Percentiles rank a stretch among this genome's conserved stretches.
Evolutionary conservation across 2,888 invertebrate genomes (phyloP).

Genomic region (Eupithecia tripunctaria): DNA sequence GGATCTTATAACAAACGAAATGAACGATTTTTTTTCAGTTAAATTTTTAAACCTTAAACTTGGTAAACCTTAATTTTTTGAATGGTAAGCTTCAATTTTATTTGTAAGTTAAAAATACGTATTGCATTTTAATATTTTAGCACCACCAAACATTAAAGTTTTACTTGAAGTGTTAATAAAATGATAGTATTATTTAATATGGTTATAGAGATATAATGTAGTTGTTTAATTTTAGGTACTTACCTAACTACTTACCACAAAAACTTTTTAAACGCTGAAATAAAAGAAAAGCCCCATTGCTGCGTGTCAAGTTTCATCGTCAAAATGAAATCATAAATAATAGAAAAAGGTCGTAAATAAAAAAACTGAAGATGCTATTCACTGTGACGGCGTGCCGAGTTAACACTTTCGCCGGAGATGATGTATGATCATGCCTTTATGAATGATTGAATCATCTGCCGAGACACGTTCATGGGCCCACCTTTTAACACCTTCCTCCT

Average conservation of each 20-base stretch:
- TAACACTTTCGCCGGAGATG: slow-evolving; percentile 80
- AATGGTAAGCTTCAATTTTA: background rate
- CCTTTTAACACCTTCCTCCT: slow-evolving; percentile 83
- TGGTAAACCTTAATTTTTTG: background rate
- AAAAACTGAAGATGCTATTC: slow-evolving; percentile 67
- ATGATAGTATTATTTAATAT: background rate
- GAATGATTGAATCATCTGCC: slow-evolving; percentile 83
- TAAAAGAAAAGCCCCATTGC: background rate
- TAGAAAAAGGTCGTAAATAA: slow-evolving; percentile 62
- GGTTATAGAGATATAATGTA: background rate
- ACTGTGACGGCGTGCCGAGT: slow-evolving; percentile 61
- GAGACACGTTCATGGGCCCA: slow-evolving; percentile 76
- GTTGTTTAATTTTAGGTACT: too few species aligned
- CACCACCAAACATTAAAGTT: too few species aligned
- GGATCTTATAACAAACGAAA: background rate
- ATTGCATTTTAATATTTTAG: too few species aligned
- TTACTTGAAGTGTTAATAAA: too few species aligned
- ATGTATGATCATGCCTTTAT: slow-evolving; percentile 81
- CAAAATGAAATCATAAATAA: slow-evolving; percentile 56
- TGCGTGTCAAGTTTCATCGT: background rate
- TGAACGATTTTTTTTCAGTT: background rate
- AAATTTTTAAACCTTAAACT: background rate
- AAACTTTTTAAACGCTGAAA: background rate
- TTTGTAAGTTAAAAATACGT: background rate
- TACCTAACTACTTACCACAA: background rate